Evolutionary conservation across 2,113 vertebrate species (phyloP), one percentile per base, ranked within the genome.

Genomic region (Zingel zingel): DNA sequence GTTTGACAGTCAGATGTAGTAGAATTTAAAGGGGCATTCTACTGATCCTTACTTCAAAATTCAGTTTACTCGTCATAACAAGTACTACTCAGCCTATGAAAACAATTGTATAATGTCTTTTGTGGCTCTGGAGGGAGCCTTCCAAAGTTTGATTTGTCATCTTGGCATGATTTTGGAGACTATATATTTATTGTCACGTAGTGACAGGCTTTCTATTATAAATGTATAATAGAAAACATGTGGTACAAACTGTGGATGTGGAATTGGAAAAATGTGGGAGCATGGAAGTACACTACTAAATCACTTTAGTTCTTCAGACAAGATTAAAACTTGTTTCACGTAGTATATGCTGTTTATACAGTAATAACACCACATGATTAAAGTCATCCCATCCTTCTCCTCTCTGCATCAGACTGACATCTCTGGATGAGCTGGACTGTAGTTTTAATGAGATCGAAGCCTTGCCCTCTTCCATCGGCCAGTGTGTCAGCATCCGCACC

Each of bases 401-500:
- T 33, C 39, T 8, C 2, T 39, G 23, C 23, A 23, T 6, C 62
- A 99, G 98, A 53, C 95, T 99, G 89, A 72, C 91, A 4, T 94
- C 95, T 70, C 78, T 99, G 80, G 98, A 99, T 84, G 98, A 99
- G 93, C 93, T 99, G 86, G 98, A 99, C 92, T 99, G 97, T 94
- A 99, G 98, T 91, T 99, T 99, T 91, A 99, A 99, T 91, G 98
- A 99, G 93, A 95, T 99, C 62, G 98, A 99, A 95, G 96, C 96
- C 6, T 93, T 99, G 92, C 98, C 98, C 53, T 94, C 97, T 0
- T 94, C 97, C 74, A 51, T 99, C 72, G 98, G 98, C 14, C 97
- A 98, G 74, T 97, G 98, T 75, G 95, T 82, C 63, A 96, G 93
- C 88, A 95, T 99, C 82, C 96, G 97, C 74, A 99, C 98, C 15